Conservation (phyloP, 2,113 vertebrate genomes). For the Origma solitaria region DNA sequence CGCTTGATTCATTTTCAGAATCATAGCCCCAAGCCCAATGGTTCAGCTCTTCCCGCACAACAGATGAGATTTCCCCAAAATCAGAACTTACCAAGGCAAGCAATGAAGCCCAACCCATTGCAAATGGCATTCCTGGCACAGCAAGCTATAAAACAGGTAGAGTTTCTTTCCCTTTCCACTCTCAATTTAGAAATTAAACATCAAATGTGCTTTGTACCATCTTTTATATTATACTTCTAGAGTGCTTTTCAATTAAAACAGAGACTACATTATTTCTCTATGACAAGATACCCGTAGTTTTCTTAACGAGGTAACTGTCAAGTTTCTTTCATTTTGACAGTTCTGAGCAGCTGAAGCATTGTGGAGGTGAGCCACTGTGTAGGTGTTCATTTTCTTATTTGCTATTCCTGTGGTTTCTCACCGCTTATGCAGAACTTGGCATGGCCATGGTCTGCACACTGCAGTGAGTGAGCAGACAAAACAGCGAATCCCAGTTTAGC, state of each 20-base stretch:
- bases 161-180: background rate
- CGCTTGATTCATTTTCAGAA: conserved; percentile 80
- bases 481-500: background rate
- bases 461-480: background rate
- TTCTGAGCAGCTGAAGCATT: background rate
- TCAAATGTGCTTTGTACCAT: background rate
- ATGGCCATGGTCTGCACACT: background rate
- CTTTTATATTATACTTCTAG: background rate
- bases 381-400: background rate
- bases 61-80: conserved; percentile 71
- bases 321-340: background rate
- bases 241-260: background rate
- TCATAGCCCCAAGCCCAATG: conserved; percentile 72
- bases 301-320: background rate
- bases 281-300: background rate
- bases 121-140: conserved; percentile 78
- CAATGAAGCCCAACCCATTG: conserved; percentile 68
- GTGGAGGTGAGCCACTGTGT: background rate
- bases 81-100: conserved; percentile 63
- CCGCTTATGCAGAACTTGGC: background rate
- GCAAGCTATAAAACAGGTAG: conserved; percentile 80
- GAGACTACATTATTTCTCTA: background rate
- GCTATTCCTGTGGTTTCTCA: background rate
- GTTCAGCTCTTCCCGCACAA: conserved; percentile 66
- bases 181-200: background rate